Evolutionary conservation across 2,797 vertebrate species (phyloP), one percentile per base, ranked within the genome.

Genomic region (Tangara arthus): DNA sequence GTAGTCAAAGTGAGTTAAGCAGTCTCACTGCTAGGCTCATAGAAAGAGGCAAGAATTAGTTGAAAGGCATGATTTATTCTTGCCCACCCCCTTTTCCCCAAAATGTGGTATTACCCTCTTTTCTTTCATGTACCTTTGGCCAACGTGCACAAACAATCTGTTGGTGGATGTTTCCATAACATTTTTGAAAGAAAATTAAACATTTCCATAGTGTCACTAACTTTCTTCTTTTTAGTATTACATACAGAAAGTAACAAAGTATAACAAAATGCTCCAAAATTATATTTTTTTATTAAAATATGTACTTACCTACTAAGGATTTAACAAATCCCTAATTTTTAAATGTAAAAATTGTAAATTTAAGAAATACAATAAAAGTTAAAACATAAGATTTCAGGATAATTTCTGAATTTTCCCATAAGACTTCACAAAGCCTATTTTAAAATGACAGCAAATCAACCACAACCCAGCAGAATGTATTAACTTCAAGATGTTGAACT

Each of bases 1-100:
- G 17, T 16, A 72, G 15, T 53, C 55, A 37, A 59, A 82, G 2
- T 19, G 19, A 28, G 6, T 53, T 69, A 76, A 69, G 18, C 13
- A 30, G 15, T 65, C 27, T 28, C n/a, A 22, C 14, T 63, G 11
- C 30, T 32, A 77, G 55, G 26, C 22, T 26, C 46, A 61, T 3
- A 55, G n/a, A 64, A 91, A 82, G 15, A 44, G 16, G 9, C 7
- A 72, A 65, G 23, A 89, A 41, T 22, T 64, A 79, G 5, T 68
- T 76, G 34, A 82, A 82, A 79, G 12, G 12, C 3, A 30, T 42
- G 65, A 10, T 86, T 65, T 65, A 37, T 50, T 3, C 10, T 4
- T 18, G 2, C 6, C 1, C 20, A 17, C 0, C 5, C 0, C 2
- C 2, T 2, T 34, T 8, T 5, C 11, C 11, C 9, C 10, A 30